Base-by-base conservation (phyloP, 2,888 invertebrate species). In the Ormyrus labotus region DNA sequence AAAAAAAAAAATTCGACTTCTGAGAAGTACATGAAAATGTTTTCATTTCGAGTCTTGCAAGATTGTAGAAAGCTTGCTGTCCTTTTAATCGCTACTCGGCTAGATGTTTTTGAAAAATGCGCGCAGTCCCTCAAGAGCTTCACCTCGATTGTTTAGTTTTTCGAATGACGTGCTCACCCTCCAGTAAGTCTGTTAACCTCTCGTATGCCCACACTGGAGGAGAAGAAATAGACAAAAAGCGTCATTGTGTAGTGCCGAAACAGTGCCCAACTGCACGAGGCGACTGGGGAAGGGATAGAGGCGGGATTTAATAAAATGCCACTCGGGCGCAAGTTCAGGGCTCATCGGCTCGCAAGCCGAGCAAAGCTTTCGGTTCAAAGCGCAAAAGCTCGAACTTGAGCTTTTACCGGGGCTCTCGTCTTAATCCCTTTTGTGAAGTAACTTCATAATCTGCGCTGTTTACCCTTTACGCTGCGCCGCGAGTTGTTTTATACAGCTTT, bases 381-480 rank as follows among this genome's bases (percentile, higher is more conserved):
- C 50, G 60, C 73, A 63, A 69, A 73, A 78, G 78, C 63, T 73
- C 57, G 68, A 78, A 72, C 67, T 78, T 72, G 73, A 78, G 71
- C 71, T 78, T 78, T 72, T 67, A 61, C 78, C 68, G 48, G 60
- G 55, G 57, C 73, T 78, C 73, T 60, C 50, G 65, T 75, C 64
- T 80, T 72, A 76, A 72, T 80, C 72, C 80, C 80, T 63, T 80
- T 80, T 77, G 68, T 69, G 70, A 72, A 72, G 72, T 80, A 72
- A 76, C 72, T 80, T 80, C 57, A 72, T 76, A 80, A 77, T 72
- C 72, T 72, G 61, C 45, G 57, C 48, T 72, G 72, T 68, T 72
- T 72, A 72, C 61, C 70, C 58, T 61, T 73, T 69, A 65, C 71
- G 51, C 34, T 69, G 60, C 55, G 19, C 69, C 10, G 34, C 9